phyloP scores from a whole-genome alignment of 2,797 vertebrate species.

The Rhyacichthys aspro region DNA sequence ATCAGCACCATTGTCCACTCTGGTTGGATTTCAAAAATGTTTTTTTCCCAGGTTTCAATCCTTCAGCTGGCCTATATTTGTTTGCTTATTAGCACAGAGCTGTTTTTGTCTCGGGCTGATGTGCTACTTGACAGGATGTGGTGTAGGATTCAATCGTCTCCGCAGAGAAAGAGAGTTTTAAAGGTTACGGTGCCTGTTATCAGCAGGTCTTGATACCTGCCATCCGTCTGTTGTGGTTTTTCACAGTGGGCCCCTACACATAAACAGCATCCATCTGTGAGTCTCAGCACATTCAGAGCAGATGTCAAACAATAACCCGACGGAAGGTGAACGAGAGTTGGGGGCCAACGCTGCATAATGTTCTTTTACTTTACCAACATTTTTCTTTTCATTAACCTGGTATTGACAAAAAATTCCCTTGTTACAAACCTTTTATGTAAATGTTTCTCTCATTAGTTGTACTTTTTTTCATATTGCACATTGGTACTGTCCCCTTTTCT shows the following conservation, averaged over 20 bases:
- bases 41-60: constrained; percentile 34
- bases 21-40: constrained; percentile 16
- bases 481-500: too few relatives aligned
- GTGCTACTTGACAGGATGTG: constrained; percentile 72
- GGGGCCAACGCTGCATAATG: not conserved
- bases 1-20: constrained; percentile 23
- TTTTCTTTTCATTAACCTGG: not conserved
- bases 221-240: constrained; percentile 63
- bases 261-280: constrained; percentile 40
- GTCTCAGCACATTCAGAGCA: constrained; percentile 35
- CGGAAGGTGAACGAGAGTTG: constrained; percentile 19
- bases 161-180: constrained; percentile 51
- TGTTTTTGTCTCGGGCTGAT: constrained; percentile 45
- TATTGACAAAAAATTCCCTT: too few relatives aligned
- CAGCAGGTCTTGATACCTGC: constrained; percentile 51
- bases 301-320: constrained; percentile 33
- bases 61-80: constrained; percentile 35
- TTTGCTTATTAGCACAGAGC: constrained; percentile 26
- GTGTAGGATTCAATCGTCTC: constrained; percentile 59
- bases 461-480: not conserved
- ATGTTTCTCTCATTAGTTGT: too few relatives aligned
- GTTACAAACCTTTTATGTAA: too few relatives aligned
- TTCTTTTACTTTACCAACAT: constrained; percentile 10
- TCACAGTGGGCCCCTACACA: constrained; percentile 46
- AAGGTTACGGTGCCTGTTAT: constrained; percentile 69